Percentiles rank a stretch among this genome's conserved stretches.
Conservation (phyloP, 2,113 vertebrate species). For the Trinectes maculatus region DNA sequence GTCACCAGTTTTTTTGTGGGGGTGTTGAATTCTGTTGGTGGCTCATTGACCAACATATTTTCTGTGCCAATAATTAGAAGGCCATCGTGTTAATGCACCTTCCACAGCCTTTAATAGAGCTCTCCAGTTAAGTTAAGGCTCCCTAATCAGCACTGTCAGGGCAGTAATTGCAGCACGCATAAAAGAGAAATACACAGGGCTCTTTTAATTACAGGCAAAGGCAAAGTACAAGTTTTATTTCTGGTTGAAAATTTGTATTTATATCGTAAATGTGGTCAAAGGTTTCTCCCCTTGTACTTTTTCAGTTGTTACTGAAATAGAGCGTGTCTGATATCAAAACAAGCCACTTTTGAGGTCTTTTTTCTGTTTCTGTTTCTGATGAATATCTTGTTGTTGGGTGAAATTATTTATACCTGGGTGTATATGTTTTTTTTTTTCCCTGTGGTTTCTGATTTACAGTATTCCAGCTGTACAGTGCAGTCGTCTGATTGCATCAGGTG, state of each 20-base stretch:
- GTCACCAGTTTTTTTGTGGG: not conserved
- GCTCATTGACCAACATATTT: constrained; percentile 21
- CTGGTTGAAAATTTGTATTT: constrained; percentile 34
- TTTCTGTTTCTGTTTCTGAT: not conserved
- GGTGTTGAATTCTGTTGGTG: not conserved
- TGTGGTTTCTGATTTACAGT: not conserved
- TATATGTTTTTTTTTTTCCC: too few relatives aligned
- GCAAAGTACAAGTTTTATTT: constrained; percentile 23
- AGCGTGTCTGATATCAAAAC: not conserved
- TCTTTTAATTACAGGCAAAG: constrained; percentile 55
- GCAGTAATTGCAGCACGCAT: constrained; percentile 53
- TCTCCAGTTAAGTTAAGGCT: constrained; percentile 53
- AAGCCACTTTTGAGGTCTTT: not conserved
- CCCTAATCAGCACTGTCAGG: constrained; percentile 63
- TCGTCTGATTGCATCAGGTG: not conserved
- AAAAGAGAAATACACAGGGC: constrained; percentile 56
- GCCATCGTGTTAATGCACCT: constrained; percentile 29
- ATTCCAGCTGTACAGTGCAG: not conserved
- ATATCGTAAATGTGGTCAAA: constrained; percentile 18
- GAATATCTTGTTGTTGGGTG: not conserved
- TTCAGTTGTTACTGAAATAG: not conserved
- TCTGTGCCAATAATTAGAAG: constrained; percentile 31
- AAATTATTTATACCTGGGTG: too few relatives aligned
- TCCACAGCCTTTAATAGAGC: constrained; percentile 31
- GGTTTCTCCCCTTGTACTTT: not conserved